These are phyloP conservation scores for Cremastinae sp. DNA, from an alignment of 2,888 invertebrate genomes.

Conservation along the genomic window DNA sequence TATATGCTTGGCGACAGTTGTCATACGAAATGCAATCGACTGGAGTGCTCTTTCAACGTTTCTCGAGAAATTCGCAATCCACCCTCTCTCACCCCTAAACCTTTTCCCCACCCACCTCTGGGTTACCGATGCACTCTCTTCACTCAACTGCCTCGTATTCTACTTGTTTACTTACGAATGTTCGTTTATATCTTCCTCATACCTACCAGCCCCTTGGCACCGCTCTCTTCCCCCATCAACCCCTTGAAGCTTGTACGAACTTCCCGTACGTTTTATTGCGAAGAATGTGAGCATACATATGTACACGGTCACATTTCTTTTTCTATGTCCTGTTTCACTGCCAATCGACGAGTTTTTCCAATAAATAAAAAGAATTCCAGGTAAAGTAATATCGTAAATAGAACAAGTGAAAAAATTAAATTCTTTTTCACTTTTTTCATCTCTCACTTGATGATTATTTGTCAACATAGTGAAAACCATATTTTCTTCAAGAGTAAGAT, in stretches of 20 bases:
- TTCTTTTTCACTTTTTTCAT: too few relatives aligned
- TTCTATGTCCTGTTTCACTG: too few relatives aligned
- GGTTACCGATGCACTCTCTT: slow-evolving; percentile 30
- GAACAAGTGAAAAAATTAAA: too few relatives aligned
- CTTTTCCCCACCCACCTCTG: too few relatives aligned
- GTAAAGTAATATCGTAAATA: neutral
- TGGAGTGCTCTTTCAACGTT: slow-evolving; percentile 26
- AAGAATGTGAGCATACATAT: slow-evolving; percentile 9
- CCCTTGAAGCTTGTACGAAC: slow-evolving; percentile 9
- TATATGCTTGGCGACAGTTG: neutral
- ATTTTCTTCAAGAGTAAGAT: too few relatives aligned
- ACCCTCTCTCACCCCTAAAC: neutral
- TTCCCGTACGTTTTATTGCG: slow-evolving; percentile 38
- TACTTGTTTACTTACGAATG: slow-evolving; percentile 47
- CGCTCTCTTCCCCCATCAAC: too few relatives aligned
- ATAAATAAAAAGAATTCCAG: slow-evolving; percentile 17
- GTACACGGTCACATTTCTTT: neutral
- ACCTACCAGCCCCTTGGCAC: too few relatives aligned
- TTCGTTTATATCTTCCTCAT: slow-evolving; percentile 23
- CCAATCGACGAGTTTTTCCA: slow-evolving; percentile 3
- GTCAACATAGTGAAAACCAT: too few relatives aligned
- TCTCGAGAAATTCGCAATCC: slow-evolving; percentile 21
- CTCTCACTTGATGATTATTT: too few relatives aligned
- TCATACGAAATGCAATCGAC: slow-evolving; percentile 43
- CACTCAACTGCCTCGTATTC: slow-evolving; percentile 32